Percentiles rank a stretch among this genome's conserved stretches.
Evolutionary conservation across 1,140 invertebrate genomes (phyloP).

Genomic region (Venturia canescens): DNA sequence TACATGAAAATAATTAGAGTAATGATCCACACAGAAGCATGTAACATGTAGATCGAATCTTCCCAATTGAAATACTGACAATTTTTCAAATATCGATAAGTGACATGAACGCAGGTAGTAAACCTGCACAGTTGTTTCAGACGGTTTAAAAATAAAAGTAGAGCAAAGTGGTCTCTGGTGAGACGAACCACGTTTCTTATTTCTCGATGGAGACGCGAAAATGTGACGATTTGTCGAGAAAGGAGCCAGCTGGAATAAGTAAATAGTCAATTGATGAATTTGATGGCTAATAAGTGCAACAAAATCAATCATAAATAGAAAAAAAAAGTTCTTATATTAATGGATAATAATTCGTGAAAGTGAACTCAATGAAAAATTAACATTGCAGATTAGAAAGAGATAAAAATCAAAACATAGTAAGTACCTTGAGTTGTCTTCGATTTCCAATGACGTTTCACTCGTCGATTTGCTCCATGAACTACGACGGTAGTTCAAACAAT

Average conservation of each 20-base stretch:
- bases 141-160: neutral
- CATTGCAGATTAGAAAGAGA: too few relatives aligned
- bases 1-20: too few relatives aligned
- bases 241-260: neutral
- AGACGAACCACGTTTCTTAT: neutral
- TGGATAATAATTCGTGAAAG: neutral
- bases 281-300: neutral
- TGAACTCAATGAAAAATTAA: neutral
- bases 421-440: neutral
- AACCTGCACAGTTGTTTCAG: neutral
- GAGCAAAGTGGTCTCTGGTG: neutral
- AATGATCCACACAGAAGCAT: too few relatives aligned
- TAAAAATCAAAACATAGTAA: too few relatives aligned
- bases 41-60: neutral
- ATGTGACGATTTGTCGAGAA: neutral
- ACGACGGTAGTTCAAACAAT: neutral
- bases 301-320: too few relatives aligned
- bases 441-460: neutral
- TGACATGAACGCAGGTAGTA: neutral
- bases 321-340: neutral
- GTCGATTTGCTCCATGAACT: neutral
- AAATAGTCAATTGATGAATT: neutral
- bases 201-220: slow-evolving; percentile 25
- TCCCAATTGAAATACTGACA: neutral
- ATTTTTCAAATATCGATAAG: neutral